Conservation (phyloP, 2,797 vertebrate species). For the Myotis planiceps region DNA sequence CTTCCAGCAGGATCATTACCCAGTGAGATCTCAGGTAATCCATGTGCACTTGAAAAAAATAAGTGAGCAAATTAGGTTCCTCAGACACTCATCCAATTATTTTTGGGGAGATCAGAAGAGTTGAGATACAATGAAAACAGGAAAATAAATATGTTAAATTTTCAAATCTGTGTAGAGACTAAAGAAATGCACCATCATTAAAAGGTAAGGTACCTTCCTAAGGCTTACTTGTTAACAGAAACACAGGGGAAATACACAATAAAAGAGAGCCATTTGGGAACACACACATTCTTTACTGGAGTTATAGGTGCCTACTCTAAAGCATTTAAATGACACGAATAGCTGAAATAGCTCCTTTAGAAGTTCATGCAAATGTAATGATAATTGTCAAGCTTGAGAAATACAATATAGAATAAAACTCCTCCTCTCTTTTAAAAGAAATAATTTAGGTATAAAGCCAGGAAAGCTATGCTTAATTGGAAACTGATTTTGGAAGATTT, state of each 20-base stretch:
- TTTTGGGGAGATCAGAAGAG: background rate
- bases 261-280: slow-evolving; percentile 14
- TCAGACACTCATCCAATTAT: background rate
- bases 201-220: background rate
- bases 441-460: slow-evolving; percentile 15
- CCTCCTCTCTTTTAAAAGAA: background rate
- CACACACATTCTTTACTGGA: background rate
- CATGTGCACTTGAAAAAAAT: background rate
- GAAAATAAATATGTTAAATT: background rate
- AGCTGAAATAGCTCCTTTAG: background rate
- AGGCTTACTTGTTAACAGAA: background rate
- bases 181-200: background rate
- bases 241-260: background rate
- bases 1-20: background rate
- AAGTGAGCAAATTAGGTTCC: background rate
- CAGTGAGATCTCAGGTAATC: background rate
- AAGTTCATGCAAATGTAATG: slow-evolving; percentile 20
- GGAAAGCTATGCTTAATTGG: slow-evolving; percentile 32
- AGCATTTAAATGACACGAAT: background rate
- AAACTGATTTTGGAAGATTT: slow-evolving; percentile 39
- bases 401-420: background rate
- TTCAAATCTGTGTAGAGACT: background rate
- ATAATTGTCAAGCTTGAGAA: slow-evolving; percentile 9
- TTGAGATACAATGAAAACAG: background rate
- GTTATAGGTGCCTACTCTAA: background rate